Evolutionary conservation across 2,113 vertebrate genomes (phyloP).

Genomic region (Delphinus delphis): DNA sequence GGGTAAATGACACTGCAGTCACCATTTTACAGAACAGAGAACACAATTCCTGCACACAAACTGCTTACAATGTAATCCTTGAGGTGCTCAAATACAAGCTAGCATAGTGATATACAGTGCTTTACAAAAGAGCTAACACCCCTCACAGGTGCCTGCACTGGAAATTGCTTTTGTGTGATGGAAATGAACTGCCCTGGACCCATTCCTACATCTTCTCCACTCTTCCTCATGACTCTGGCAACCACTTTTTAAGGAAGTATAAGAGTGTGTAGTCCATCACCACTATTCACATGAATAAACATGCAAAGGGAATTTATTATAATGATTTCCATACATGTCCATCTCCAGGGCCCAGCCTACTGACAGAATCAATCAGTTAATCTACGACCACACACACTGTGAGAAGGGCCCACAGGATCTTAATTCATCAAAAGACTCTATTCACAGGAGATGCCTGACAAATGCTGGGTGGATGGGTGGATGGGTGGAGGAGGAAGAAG

Average conservation of each 20-base stretch:
- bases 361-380: background rate
- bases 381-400: background rate
- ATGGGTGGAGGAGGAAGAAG: background rate
- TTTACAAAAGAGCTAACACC: background rate
- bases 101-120: background rate
- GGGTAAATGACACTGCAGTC: background rate
- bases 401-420: no score
- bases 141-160: no score
- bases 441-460: background rate
- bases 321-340: background rate
- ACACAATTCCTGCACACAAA: background rate
- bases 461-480: background rate
- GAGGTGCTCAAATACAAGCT: background rate
- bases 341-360: background rate
- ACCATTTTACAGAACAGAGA: background rate
- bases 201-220: background rate
- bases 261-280: background rate
- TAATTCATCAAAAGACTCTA: background rate
- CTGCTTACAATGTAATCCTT: background rate
- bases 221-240: background rate
- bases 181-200: background rate
- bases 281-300: background rate
- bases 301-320: background rate
- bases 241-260: background rate
- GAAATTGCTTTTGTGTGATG: rapidly evolving